Percentiles rank a stretch among this genome's conserved stretches.
phyloP scores from a whole-genome alignment of 2,888 invertebrate genomes.

The Cataglyphis altisquamis region DNA sequence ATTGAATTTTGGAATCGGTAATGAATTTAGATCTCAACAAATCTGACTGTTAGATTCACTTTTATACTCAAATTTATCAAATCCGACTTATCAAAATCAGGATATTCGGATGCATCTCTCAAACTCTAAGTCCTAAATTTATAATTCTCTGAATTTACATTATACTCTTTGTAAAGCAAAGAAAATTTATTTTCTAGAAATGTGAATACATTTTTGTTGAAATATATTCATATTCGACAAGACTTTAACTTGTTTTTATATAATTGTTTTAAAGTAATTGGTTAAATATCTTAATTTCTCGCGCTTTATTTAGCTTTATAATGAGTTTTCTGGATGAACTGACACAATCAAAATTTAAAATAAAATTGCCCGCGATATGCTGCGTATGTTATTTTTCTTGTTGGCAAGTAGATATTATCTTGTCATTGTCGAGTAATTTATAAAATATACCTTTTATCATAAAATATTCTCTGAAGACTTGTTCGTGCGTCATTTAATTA shows the following conservation, averaged over 20 bases:
- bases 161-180: neutral
- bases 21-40: constrained; percentile 5
- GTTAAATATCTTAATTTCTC: neutral
- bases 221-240: neutral
- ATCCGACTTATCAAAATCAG: constrained; percentile 2
- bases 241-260: neutral
- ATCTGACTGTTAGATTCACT: neutral
- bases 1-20: constrained; percentile 1
- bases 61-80: neutral
- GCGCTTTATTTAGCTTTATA: neutral
- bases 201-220: neutral
- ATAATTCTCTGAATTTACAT: neutral
- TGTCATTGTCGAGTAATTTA: neutral
- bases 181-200: neutral
- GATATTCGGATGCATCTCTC: neutral
- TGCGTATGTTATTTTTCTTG: constrained; percentile 22
- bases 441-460: constrained; percentile 52
- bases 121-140: neutral
- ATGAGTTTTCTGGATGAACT: neutral
- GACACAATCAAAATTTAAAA: neutral
- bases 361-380: neutral
- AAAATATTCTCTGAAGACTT: constrained; percentile 59
- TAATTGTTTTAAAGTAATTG: neutral
- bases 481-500: neutral
- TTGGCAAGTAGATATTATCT: neutral